Conservation (phyloP, 2,797 vertebrate genomes). For the Leptodactylus fallax region DNA sequence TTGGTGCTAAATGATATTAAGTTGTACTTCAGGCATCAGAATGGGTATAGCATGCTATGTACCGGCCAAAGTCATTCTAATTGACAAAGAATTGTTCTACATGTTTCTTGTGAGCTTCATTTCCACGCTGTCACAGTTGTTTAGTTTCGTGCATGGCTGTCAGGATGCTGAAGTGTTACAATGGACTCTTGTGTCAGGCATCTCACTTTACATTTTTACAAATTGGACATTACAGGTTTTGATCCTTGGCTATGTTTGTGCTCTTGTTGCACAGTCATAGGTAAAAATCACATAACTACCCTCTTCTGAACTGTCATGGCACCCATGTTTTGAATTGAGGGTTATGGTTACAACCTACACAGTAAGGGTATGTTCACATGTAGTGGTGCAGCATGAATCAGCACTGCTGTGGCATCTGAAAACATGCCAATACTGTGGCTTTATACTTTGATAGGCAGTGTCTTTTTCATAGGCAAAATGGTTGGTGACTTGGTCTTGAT, state of each 20-base stretch:
- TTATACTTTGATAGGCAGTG: too few species aligned
- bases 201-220: background rate
- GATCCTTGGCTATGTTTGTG: background rate
- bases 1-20: background rate
- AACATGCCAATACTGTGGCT: too few species aligned
- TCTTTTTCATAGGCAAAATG: too few species aligned
- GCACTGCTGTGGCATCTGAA: too few species aligned
- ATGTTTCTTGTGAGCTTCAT: slow-evolving; percentile 32
- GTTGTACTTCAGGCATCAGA: background rate
- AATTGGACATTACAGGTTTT: background rate
- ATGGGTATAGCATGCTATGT: background rate
- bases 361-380: too few species aligned
- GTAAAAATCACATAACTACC: background rate
- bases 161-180: slow-evolving; percentile 7
- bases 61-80: slow-evolving; percentile 36
- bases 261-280: background rate
- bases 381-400: too few species aligned
- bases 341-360: too few species aligned
- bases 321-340: too few species aligned
- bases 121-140: slow-evolving; percentile 55
- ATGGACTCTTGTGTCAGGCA: background rate
- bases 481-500: too few species aligned
- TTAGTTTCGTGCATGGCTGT: slow-evolving; percentile 12
- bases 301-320: background rate
- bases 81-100: slow-evolving; percentile 22